Base-by-base conservation (phyloP, 2,113 vertebrate genomes). In the Lampris incognitus region DNA sequence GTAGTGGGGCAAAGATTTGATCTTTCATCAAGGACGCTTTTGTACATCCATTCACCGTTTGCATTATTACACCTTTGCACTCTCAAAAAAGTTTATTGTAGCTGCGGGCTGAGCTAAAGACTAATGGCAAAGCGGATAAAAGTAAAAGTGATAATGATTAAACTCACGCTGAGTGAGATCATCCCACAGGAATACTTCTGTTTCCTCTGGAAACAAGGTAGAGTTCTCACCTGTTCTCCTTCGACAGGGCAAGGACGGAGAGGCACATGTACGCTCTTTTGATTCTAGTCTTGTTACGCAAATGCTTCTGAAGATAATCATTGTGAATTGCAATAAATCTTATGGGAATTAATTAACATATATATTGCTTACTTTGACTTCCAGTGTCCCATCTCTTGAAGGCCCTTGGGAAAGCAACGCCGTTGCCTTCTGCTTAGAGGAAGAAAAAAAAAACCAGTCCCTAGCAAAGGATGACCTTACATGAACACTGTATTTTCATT, bases 321-420 rank as follows among this genome's bases (percentile, higher is more conserved):
- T 79, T 48, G 62, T 49, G 58, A 58, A 59, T 37, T 50, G 58
- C 44, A 9, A 67, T 61, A 72, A 62, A 54, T 76, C 83, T 54
- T 69, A 8, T n/a, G 65, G 79, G 87, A 78, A 80, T 82, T 68
- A 76, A 86, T 87, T 83, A 87, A 87, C 65, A 65, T 54, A 61
- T 54, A 61, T 62, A 77, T 70, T 81, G 74, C 83, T 76, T 66
- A 52, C 63, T 57, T 52, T 76, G 49, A 69, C 60, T 24, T 24
- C 24, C 24, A 24, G 24, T 24, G 24, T 24, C 24, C 24, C 24
- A 64, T 84, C 36, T 71, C 64, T 74, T 76, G 46, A 74, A 81
- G 67, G 57, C 55, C 75, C 70, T 42, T 2, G 62, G 84, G 78
- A 80, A 86, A 83, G 81, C 63, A 13, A 36, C 59, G 59, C 38